Evolutionary conservation across 2,797 vertebrate species (phyloP).

Genomic region (Denticeps clupeoides): DNA sequence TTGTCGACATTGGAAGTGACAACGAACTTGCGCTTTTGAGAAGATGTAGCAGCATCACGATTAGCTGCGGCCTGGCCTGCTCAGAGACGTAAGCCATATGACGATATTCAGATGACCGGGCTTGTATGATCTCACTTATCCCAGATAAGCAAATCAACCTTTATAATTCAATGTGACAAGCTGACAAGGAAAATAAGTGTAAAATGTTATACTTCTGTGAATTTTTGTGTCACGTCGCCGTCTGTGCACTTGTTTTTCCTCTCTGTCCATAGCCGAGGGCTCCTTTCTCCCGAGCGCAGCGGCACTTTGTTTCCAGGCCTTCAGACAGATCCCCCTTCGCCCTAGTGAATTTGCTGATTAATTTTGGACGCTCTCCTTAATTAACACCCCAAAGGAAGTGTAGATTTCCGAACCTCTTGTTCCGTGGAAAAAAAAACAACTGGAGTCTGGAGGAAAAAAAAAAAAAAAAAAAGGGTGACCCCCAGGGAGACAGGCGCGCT

Average conservation of each 20-base stretch:
- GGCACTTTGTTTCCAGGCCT: slow-evolving; percentile 77
- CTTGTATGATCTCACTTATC: slow-evolving; percentile 73
- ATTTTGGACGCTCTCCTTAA: slow-evolving; percentile 97
- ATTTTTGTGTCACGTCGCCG: slow-evolving; percentile 96
- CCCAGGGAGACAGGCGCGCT: slow-evolving; percentile 78
- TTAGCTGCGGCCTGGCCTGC: slow-evolving; percentile 43
- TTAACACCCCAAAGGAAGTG: slow-evolving; percentile 97
- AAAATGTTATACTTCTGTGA: slow-evolving; percentile 89
- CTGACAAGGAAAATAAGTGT: slow-evolving; percentile 99
- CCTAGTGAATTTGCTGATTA: slow-evolving; percentile 98
- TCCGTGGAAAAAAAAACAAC: slow-evolving; percentile 54
- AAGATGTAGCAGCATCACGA: slow-evolving; percentile 1
- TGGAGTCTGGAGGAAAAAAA: slow-evolving; percentile 78
- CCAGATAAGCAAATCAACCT: slow-evolving; percentile 92
- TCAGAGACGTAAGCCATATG: slow-evolving; percentile 70
- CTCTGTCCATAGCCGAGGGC: slow-evolving; percentile 88
- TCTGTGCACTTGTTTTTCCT: slow-evolving; percentile 85
- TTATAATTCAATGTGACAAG: slow-evolving; percentile 99
- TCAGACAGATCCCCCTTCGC: slow-evolving; percentile 97
- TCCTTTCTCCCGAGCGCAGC: slow-evolving; percentile 69
- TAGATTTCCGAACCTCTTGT: slow-evolving; percentile 76
- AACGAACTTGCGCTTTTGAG: slow-evolving; percentile 8
- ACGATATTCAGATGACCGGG: slow-evolving; percentile 81
- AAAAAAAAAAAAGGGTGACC: too few species aligned
- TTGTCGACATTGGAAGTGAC: slow-evolving; percentile 1